A percentile compares a stretch with the other conserved stretches of the same genome.
Conservation (phyloP, 2,797 vertebrate species). For the Cuniculus paca region DNA sequence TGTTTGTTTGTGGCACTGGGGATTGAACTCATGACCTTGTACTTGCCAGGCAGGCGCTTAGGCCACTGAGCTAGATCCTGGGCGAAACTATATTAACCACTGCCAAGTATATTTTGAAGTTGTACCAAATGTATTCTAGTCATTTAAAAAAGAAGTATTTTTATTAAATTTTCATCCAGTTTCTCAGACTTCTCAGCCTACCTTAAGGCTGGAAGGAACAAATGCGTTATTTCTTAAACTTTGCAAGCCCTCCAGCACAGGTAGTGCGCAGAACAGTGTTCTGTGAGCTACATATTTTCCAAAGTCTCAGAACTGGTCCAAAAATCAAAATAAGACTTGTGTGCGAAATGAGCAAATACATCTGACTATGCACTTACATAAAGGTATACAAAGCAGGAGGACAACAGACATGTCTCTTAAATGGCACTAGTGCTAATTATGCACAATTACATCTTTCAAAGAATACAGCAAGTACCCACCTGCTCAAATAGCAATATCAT, state of each 20-base stretch:
- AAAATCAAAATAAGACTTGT: neutral
- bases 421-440: neutral
- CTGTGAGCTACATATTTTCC: neutral
- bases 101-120: neutral
- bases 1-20: too few relatives aligned
- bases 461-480: neutral
- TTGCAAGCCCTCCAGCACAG: neutral
- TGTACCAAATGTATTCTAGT: neutral
- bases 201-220: neutral
- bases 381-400: neutral
- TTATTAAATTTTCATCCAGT: neutral
- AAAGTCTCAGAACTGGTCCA: neutral
- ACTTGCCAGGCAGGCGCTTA: too few relatives aligned
- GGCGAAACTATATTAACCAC: too few relatives aligned
- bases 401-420: neutral
- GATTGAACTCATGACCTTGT: too few relatives aligned
- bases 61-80: too few relatives aligned
- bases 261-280: neutral
- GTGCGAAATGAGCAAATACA: neutral
- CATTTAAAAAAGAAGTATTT: neutral
- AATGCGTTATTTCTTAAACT: neutral
- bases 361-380: neutral
- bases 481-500: constrained; percentile 28
- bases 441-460: constrained; percentile 15
- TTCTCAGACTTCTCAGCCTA: constrained; percentile 5